Conservation (phyloP, 2,888 invertebrate species). For the Acleris laterana region DNA sequence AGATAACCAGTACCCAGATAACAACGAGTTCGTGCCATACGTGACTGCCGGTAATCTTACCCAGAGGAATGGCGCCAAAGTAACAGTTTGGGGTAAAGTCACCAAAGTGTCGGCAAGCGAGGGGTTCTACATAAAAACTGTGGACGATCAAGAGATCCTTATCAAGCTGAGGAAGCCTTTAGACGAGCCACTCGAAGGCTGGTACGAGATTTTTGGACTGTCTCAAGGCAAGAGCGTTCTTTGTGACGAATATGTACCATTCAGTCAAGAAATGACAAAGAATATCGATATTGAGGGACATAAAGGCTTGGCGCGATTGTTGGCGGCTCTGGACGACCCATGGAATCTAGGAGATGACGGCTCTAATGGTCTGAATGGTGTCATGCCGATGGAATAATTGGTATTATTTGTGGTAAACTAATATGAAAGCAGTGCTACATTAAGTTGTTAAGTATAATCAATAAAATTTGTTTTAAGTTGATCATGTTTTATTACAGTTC, state of each 20-base stretch:
- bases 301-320: conserved; percentile 67
- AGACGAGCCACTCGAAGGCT: conserved; percentile 74
- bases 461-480: background rate
- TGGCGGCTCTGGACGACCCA: conserved; percentile 75
- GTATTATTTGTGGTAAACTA: background rate
- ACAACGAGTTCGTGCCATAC: conserved; percentile 77
- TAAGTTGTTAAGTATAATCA: background rate
- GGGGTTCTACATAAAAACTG: conserved; percentile 76
- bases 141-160: conserved; percentile 76
- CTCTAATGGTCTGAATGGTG: conserved; percentile 55
- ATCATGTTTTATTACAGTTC: too few species aligned
- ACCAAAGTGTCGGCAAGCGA: conserved; percentile 74
- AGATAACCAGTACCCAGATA: conserved; percentile 77
- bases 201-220: conserved; percentile 77
- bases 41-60: conserved; percentile 74
- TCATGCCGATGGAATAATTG: conserved; percentile 64
- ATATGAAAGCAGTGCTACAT: background rate
- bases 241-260: conserved; percentile 75
- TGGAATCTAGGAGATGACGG: conserved; percentile 76
- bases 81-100: conserved; percentile 77
- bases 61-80: conserved; percentile 77
- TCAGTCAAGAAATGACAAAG: conserved; percentile 67
- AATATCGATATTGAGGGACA: conserved; percentile 76
- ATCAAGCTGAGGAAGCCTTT: conserved; percentile 68
- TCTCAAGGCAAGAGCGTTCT: conserved; percentile 75